Evolutionary conservation across 2,797 vertebrate genomes (phyloP).

Genomic region (Micrastur ruficollis): DNA sequence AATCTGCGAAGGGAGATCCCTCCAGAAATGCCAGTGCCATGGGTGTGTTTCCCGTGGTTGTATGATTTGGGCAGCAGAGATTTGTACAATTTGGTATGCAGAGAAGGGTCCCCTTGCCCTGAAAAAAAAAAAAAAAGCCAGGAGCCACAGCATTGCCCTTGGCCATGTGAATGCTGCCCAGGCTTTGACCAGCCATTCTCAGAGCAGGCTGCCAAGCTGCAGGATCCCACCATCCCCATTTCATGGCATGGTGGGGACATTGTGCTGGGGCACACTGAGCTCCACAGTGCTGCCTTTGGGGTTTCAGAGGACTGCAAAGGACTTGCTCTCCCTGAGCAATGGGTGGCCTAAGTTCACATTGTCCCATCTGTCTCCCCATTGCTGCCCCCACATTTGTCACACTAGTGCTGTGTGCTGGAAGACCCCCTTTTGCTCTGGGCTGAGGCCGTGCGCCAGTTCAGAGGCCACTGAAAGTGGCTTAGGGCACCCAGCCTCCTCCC

Average conservation of each 20-base stretch:
- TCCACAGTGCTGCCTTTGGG: background rate
- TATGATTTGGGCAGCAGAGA: background rate
- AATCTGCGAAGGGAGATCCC: slow-evolving; percentile 50
- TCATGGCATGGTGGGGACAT: rapidly evolving
- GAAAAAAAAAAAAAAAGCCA: background rate
- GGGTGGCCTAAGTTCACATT: background rate
- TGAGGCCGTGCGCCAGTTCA: background rate
- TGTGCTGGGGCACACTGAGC: background rate
- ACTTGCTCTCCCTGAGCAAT: background rate
- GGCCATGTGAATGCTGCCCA: background rate
- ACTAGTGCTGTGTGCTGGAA: background rate
- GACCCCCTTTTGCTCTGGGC: background rate
- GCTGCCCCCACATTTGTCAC: background rate
- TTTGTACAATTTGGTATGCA: background rate
- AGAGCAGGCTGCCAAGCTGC: background rate
- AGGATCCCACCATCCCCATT: background rate
- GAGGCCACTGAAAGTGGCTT: background rate
- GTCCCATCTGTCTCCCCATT: background rate
- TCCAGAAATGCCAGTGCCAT: background rate
- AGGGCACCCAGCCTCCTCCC: background rate
- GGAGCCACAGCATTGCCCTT: background rate
- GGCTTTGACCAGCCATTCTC: background rate
- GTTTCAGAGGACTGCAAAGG: background rate
- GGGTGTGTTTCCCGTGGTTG: background rate
- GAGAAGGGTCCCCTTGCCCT: background rate